Evolutionary conservation across 2,797 vertebrate genomes (phyloP).

Genomic region (Otus scops): DNA sequence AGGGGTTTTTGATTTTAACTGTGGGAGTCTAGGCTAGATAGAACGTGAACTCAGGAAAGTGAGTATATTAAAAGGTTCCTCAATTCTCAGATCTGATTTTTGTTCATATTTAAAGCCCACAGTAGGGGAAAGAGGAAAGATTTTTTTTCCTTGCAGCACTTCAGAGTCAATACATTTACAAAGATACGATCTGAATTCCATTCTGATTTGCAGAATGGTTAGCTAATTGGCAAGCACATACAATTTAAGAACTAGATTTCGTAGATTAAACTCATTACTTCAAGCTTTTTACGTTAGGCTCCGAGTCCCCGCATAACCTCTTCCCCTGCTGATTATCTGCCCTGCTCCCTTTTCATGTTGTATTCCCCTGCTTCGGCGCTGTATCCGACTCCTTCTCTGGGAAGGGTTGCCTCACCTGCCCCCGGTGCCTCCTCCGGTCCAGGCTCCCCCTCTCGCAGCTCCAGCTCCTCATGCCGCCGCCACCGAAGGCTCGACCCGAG

Average conservation of each 20-base stretch:
- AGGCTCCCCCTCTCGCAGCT: not conserved
- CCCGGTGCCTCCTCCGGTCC: not conserved
- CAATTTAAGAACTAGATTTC: constrained; percentile 55
- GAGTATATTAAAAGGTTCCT: constrained; percentile 34
- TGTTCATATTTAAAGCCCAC: constrained; percentile 36
- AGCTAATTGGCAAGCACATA: constrained; percentile 59
- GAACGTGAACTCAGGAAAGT: not conserved
- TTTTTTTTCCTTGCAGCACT: constrained; percentile 21
- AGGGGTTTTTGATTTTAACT: constrained; percentile 22
- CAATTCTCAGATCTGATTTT: constrained; percentile 34
- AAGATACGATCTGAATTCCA: constrained; percentile 60
- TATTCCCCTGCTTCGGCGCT: not conserved
- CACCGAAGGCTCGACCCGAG: not conserved
- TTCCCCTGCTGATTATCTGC: not conserved
- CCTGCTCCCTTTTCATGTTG: not conserved
- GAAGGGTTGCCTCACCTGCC: constrained; percentile 26
- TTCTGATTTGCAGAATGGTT: constrained; percentile 57
- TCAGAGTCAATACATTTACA: constrained; percentile 46
- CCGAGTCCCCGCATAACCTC: constrained; percentile 31
- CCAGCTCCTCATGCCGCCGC: not conserved
- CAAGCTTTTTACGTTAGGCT: constrained; percentile 24
- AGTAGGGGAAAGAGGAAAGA: constrained; percentile 2
- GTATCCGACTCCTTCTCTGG: not conserved
- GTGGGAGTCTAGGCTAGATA: not conserved
- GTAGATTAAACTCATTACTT: constrained; percentile 57